Percentiles rank a stretch among this genome's conserved stretches.
phyloP scores from a whole-genome alignment of 2,888 invertebrate species.

The Cryptocephalus primarius region DNA sequence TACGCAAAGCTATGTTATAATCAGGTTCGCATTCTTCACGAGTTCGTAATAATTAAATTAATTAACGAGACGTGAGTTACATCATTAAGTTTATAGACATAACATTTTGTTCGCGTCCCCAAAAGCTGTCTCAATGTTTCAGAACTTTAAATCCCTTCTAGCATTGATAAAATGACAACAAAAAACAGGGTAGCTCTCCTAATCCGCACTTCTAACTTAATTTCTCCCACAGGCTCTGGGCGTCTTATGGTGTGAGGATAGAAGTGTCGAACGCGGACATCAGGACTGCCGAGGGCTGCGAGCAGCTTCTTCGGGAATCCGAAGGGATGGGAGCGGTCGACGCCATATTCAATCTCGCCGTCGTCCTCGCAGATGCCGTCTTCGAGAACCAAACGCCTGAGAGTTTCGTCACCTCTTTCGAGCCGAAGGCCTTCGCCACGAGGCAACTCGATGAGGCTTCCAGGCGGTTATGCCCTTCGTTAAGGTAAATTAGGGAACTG shows the following conservation, averaged over 20 bases:
- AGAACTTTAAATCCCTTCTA: too few species aligned
- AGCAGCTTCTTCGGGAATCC: constrained; percentile 54
- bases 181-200: too few species aligned
- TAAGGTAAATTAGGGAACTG: constrained; percentile 13
- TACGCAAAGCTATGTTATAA: too few species aligned
- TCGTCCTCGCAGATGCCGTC: constrained; percentile 62
- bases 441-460: constrained; percentile 55
- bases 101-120: too few species aligned
- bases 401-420: constrained; percentile 54
- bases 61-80: too few species aligned
- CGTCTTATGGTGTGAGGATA: constrained; percentile 56
- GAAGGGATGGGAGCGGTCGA: constrained; percentile 56
- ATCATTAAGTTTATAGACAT: too few species aligned
- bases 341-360: constrained; percentile 85
- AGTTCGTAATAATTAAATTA: too few species aligned
- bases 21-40: too few species aligned
- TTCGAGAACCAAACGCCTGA: constrained; percentile 67
- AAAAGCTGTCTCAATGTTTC: too few species aligned
- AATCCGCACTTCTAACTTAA: too few species aligned
- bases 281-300: constrained; percentile 58
- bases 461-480: constrained; percentile 19
- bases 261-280: constrained; percentile 61
- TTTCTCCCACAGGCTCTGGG: constrained; percentile 42
- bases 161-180: too few species aligned
- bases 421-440: constrained; percentile 76